Conservation (phyloP, 2,888 invertebrate genomes). For the Andrena camellia region DNA sequence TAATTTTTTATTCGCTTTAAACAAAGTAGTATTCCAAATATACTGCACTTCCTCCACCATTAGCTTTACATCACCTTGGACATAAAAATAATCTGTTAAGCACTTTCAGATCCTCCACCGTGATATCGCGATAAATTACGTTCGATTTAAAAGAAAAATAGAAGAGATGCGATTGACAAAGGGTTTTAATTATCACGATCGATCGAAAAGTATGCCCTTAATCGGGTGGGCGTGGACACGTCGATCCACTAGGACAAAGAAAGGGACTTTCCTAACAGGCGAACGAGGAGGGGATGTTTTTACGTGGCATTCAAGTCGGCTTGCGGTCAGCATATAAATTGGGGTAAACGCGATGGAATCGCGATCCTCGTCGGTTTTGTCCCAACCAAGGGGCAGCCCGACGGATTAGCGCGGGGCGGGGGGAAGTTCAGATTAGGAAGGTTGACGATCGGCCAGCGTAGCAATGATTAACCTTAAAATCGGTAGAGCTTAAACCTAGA, state of each 20-base stretch:
- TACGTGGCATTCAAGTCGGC: constrained; percentile 50
- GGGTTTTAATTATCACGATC: constrained; percentile 81
- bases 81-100: background rate
- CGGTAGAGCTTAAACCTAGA: constrained; percentile 58
- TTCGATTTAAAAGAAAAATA: background rate
- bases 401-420: constrained; percentile 2
- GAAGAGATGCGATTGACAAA: constrained; percentile 50
- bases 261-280: constrained; percentile 52
- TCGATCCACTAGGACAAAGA: constrained; percentile 70
- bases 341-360: constrained; percentile 70
- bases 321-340: constrained; percentile 66
- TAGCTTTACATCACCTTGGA: background rate
- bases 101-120: background rate
- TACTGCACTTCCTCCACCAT: too few species aligned
- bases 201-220: constrained; percentile 75
- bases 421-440: constrained; percentile 34
- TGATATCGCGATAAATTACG: background rate
- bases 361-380: constrained; percentile 50
- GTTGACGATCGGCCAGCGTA: constrained; percentile 49
- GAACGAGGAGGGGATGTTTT: constrained; percentile 52
- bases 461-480: constrained; percentile 78
- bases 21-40: too few species aligned
- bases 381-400: background rate
- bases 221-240: constrained; percentile 77
- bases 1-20: too few species aligned